Conservation (phyloP, 1,140 invertebrate genomes). For the Zaprionus gabonicus region DNA sequence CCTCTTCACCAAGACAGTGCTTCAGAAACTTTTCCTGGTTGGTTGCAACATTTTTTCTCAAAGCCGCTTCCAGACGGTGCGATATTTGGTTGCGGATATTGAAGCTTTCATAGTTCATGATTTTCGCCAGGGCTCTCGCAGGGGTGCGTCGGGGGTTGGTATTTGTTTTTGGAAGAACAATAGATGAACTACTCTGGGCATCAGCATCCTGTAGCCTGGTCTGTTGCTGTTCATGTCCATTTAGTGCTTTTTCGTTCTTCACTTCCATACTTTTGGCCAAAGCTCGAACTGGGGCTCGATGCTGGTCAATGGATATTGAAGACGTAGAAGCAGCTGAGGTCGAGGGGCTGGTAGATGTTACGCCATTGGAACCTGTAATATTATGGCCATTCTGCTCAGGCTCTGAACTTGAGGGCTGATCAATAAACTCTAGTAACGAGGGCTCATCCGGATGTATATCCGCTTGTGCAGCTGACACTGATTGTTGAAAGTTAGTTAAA, state of each 20-base stretch:
- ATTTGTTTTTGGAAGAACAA: neutral
- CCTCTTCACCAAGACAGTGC: conserved; percentile 32
- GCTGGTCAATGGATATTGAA: conserved; percentile 1
- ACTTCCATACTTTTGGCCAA: conserved; percentile 26
- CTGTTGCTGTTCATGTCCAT: neutral
- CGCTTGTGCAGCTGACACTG: conserved; percentile 7
- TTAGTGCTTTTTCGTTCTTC: conserved; percentile 12
- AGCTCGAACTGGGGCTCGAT: conserved; percentile 6
- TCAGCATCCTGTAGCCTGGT: neutral
- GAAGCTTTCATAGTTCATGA: conserved; percentile 59
- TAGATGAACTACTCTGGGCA: neutral
- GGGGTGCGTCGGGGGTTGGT: conserved; percentile 39
- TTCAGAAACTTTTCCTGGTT: conserved; percentile 1
- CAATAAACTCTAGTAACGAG: conserved; percentile 25
- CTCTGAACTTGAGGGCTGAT: conserved; percentile 5
- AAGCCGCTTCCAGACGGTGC: conserved; percentile 31
- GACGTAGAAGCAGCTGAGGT: neutral
- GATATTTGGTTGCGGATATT: conserved; percentile 54
- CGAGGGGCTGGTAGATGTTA: neutral
- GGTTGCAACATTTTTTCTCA: conserved; percentile 14
- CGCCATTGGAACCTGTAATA: neutral
- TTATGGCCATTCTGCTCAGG: conserved; percentile 13
- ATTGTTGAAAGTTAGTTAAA: conserved; percentile 73
- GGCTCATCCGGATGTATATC: conserved; percentile 44
- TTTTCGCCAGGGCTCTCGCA: conserved; percentile 55